Base-by-base conservation (phyloP, 2,797 vertebrate genomes). In the Muscicapa comitata region DNA sequence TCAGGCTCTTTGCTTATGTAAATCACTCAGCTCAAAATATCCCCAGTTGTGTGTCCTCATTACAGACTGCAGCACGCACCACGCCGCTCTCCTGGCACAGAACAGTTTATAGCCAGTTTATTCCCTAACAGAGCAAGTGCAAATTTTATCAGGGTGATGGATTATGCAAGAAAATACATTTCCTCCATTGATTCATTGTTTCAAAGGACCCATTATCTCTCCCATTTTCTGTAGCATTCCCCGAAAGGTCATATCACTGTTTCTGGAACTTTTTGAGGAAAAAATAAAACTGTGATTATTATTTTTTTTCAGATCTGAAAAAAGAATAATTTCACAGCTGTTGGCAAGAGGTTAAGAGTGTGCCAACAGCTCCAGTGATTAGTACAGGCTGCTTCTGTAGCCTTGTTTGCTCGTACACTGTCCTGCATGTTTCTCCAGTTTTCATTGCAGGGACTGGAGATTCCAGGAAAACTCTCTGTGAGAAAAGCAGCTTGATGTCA, bases 401-500 rank as follows among this genome's bases (percentile, higher is more conserved):
- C 42, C 48, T 71, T 75, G 35, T 77, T 92, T 76, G 79, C 54
- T 81, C n/a, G 1, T 37, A n/a, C 3, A 0, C 55, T 21, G 20
- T 75, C 33, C 29, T 61, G 81, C 17, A 33, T 9, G 12, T 78
- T 94, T 82, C 77, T 81, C 68, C 57, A 67, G 40, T 67, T 95
- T 71, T 94, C 68, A 33, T 72, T 94, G 50, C 70, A 86, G 74
- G 86, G 26, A 53, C 79, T 65, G n/a, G 73, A 70, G 72, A 86
- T 87, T 79, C 45, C 3, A 10, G 61, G 51, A 81, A 62, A 80
- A 81, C 71, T 76, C 45, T 74, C 78, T 66, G 35, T 71, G 85
- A 89, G 87, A 74, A 96, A 94, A 93, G 67, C 50, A 79, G 67
- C 84, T 95, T 86, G 48, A 37, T 93, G 81, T 96, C 95, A 95